Base-by-base conservation (phyloP, 2,113 vertebrate species). In the Tonatia bakeri region DNA sequence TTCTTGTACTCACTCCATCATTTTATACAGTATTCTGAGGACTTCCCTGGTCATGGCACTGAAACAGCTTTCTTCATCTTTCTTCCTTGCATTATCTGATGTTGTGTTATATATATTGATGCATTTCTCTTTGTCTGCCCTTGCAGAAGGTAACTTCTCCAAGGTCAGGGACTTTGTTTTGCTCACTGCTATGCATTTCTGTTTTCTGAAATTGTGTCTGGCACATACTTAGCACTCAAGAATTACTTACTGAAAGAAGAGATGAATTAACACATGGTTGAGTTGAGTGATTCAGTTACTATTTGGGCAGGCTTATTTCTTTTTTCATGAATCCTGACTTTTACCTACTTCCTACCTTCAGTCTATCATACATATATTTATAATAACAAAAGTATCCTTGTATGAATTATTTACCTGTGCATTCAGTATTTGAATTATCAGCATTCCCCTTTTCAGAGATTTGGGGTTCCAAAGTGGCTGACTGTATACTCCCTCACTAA, bases 401-500 rank as follows among this genome's bases (percentile, higher is more conserved):
- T 43, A 17, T 11, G 19, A 69, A 2, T 70, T 90, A 7, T 90
- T 65, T 65, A 38, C 6, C 3, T 92, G 4, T 45, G 24, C 9
- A 45, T 52, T 43, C 20, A 40, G 7, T 16, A 80, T 67, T 38
- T 77, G 28, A n/a, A 15, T 64, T 45, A 28, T n/a, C 33, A 64
- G 47, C 16, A 28, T 61, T 69, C 1, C 4, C 17, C 3, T 83
- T 47, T 28, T 75, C 11, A 20, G 67, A 76, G 9, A 1, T 50
- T 26, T 17, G 7, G 24, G 5, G 14, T 31, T 79, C 79, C 56
- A 77, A 54, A 36, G 12, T 36, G 38, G 11, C 73, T 93, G 15
- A 36, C 1, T 19, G 5, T 38, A 0, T 20, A 0, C 8, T 10
- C 2, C 45, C 2, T 84, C 8, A 36, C 43, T 70, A 28, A 70